Percentiles rank a stretch among this genome's conserved stretches.
phyloP scores from a whole-genome alignment of 2,113 vertebrate genomes.

The Galemys pyrenaicus region DNA sequence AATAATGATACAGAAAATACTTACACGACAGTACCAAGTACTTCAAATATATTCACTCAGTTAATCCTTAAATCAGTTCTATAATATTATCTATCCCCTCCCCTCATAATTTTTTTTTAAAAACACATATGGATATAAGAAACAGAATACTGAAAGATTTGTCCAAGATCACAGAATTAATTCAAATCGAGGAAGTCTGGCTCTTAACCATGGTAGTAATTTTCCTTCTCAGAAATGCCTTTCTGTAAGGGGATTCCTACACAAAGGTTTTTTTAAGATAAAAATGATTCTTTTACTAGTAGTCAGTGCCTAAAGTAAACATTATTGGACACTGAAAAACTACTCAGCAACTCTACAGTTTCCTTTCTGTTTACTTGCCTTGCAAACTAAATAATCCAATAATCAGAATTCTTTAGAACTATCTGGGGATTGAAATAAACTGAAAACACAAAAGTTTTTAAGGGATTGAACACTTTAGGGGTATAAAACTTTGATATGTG shows the following conservation, averaged over 20 bases:
- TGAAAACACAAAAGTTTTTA: constrained; percentile 28
- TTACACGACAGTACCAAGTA: neutral
- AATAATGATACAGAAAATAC: constrained; percentile 6
- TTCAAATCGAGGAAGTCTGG: neutral
- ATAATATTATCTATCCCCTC: neutral
- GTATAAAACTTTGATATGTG: neutral
- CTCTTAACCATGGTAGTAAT: neutral
- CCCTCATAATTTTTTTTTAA: neutral
- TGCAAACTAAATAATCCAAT: constrained; percentile 42
- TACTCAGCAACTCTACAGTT: neutral
- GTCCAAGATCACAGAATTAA: neutral
- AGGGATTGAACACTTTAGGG: neutral
- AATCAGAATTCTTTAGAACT: constrained; percentile 36
- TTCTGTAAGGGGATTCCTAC: neutral
- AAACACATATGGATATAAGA: neutral
- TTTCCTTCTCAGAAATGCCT: neutral
- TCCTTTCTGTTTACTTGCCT: constrained; percentile 26
- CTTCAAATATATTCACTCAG: constrained; percentile 31
- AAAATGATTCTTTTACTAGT: neutral
- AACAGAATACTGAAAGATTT: neutral
- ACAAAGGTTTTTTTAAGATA: neutral
- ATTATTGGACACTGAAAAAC: neutral
- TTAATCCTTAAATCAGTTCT: neutral
- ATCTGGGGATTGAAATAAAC: neutral
- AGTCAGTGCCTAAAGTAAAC: neutral